A percentile compares a stretch with the other conserved stretches of the same genome.
phyloP scores from a whole-genome alignment of 2,113 vertebrate genomes.

The Rhipidura dahli region DNA sequence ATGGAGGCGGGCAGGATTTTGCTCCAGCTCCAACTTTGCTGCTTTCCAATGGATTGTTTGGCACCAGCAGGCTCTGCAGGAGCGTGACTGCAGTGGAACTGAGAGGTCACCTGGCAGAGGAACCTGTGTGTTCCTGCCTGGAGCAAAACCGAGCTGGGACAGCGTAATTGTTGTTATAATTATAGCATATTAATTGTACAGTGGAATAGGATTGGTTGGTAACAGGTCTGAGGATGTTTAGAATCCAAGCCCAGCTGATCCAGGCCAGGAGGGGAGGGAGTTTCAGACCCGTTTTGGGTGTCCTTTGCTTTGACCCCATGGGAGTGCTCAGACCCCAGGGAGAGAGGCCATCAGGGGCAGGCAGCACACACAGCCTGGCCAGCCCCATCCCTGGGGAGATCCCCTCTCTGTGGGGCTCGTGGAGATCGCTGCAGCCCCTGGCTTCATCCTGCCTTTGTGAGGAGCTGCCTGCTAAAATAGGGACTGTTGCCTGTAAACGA shows the following conservation, averaged over 20 bases:
- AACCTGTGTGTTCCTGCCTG: neutral
- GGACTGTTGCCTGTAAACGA: neutral
- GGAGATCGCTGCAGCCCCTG: neutral
- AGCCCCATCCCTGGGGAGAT: rapidly evolving
- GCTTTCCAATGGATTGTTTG: neutral
- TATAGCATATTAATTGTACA: neutral
- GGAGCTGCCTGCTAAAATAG: neutral
- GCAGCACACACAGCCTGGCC: neutral
- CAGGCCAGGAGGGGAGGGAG: neutral
- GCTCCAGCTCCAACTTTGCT: neutral
- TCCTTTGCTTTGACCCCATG: neutral
- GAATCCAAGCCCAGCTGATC: neutral
- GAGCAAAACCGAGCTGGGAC: neutral
- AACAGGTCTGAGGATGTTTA: neutral
- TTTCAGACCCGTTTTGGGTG: neutral
- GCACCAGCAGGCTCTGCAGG: neutral
- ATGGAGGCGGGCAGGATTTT: neutral
- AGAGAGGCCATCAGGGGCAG: neutral
- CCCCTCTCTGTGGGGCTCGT: neutral
- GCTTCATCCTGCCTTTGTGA: neutral
- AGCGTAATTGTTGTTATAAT: neutral
- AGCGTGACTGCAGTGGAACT: neutral
- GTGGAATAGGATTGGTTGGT: neutral
- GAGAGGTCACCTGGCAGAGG: neutral
- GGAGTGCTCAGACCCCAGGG: neutral